A percentile compares a stretch with the other conserved stretches of the same genome.
phyloP scores from a whole-genome alignment of 2,797 vertebrate genomes.

The Myiotriccus ornatus region DNA sequence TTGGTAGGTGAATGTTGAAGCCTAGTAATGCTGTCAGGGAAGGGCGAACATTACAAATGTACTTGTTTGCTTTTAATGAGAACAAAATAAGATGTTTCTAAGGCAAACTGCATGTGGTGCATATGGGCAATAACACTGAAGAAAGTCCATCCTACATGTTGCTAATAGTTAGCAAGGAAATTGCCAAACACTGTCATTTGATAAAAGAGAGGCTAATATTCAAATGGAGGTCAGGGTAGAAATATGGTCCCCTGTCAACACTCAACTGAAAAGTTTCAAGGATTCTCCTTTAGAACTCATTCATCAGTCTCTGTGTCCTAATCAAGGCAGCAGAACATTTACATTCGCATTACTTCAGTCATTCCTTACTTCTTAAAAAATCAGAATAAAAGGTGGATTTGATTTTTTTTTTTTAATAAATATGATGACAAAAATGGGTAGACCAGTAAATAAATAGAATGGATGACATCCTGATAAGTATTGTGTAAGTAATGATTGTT shows the following conservation, averaged over 20 bases:
- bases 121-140: not conserved
- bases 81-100: not conserved
- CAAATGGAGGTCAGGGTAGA: not conserved
- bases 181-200: not conserved
- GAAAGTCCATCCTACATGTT: not conserved
- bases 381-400: not conserved
- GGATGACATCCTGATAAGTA: not conserved
- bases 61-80: not conserved
- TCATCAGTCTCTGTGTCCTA: not conserved
- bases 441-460: not conserved
- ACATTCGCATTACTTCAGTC: not conserved
- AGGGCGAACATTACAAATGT: not conserved
- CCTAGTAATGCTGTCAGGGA: not conserved
- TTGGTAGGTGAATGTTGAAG: not conserved
- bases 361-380: not conserved
- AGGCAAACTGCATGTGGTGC: not conserved
- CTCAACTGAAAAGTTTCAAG: not conserved
- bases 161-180: not conserved
- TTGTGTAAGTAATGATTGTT: not conserved
- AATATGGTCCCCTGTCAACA: not conserved
- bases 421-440: not conserved
- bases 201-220: not conserved
- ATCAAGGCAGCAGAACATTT: not conserved
- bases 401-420: not conserved
- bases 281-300: not conserved